Percentiles rank a stretch among this genome's conserved stretches.
phyloP scores from a whole-genome alignment of 1,140 invertebrate species.

The Drosophila paulistorum region DNA sequence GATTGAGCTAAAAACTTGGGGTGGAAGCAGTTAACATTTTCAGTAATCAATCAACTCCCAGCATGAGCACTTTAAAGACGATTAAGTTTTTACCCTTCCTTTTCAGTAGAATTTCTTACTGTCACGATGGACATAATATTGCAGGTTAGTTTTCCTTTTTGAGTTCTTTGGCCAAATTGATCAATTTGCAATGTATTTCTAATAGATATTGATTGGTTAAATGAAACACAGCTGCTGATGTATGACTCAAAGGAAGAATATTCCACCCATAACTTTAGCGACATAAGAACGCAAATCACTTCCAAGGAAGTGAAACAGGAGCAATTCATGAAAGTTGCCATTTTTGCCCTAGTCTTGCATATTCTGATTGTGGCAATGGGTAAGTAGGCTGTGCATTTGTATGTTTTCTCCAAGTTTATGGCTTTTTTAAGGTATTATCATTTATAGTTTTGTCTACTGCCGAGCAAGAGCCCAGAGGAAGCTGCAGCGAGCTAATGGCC shows the following conservation, averaged over 20 bases:
- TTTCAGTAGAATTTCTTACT: not conserved
- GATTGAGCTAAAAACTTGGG: not conserved
- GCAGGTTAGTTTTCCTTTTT: not conserved
- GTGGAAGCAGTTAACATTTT: conserved; percentile 15
- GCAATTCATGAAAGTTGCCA: conserved; percentile 34
- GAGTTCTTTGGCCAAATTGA: not conserved
- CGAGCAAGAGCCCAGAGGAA: conserved; percentile 13
- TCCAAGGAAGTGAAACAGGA: conserved; percentile 7
- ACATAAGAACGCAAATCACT: not conserved
- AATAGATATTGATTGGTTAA: conserved; percentile 38
- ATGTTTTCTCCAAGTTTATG: not conserved
- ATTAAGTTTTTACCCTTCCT: not conserved
- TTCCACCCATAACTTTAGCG: not conserved
- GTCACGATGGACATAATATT: conserved; percentile 10
- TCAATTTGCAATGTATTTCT: conserved; percentile 10
- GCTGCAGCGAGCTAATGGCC: not conserved
- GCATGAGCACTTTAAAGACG: not conserved
- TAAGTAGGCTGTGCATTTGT: conserved; percentile 6
- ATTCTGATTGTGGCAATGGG: conserved; percentile 51
- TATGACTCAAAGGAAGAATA: conserved; percentile 12
- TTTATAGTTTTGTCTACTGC: conserved; percentile 49
- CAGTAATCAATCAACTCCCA: conserved; percentile 18
- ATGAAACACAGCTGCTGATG: conserved; percentile 44
- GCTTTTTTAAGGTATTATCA: conserved; percentile 39
- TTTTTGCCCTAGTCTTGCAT: conserved; percentile 49